Evolutionary conservation across 2,113 vertebrate species (phyloP).

Genomic region (Oreochromis spilurus): DNA sequence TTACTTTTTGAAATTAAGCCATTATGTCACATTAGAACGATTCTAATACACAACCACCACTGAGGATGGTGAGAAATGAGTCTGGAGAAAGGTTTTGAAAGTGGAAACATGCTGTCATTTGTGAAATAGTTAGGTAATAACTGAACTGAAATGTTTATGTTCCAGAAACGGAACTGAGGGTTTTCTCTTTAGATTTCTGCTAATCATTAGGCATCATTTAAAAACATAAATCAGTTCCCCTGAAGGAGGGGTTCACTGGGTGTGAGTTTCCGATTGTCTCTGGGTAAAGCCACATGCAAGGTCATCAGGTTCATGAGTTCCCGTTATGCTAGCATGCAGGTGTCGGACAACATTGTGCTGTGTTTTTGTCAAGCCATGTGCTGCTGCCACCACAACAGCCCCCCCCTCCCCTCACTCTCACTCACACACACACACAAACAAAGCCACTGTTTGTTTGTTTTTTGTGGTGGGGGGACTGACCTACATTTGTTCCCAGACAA

Average conservation of each 20-base stretch:
- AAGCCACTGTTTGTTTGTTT: not conserved
- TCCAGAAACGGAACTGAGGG: fast-evolving
- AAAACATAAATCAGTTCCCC: not conserved
- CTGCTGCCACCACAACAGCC: not conserved
- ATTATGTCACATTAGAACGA: not conserved
- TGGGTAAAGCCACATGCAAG: not conserved
- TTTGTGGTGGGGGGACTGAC: not conserved
- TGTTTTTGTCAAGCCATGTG: conserved; percentile 7
- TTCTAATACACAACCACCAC: fast-evolving
- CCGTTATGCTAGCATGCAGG: not conserved
- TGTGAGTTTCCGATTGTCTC: not conserved
- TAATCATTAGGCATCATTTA: not conserved
- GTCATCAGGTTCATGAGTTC: not conserved
- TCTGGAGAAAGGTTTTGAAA: not conserved
- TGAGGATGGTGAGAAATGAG: not conserved
- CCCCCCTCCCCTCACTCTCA: not conserved
- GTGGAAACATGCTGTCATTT: not conserved
- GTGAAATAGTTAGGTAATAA: not conserved
- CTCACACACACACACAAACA: not conserved
- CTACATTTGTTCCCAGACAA: conserved; percentile 29
- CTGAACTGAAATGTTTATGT: not conserved
- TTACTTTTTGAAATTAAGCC: not conserved
- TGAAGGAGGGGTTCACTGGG: not conserved
- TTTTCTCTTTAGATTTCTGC: not conserved
- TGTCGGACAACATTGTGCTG: not conserved